phyloP scores from a whole-genome alignment of 2,888 invertebrate genomes.

The Pterostichus niger region DNA sequence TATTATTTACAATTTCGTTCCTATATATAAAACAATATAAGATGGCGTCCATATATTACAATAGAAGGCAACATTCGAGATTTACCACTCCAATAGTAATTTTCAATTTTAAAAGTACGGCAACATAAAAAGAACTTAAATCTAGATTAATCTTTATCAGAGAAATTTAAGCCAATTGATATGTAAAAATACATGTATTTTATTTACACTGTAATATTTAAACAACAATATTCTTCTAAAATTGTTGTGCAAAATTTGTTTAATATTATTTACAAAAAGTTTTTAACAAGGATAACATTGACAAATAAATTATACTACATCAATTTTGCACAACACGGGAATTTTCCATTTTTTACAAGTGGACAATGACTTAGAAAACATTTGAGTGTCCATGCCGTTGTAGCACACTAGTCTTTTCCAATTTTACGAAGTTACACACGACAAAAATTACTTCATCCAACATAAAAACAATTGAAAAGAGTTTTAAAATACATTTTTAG shows the following conservation, averaged over 20 bases:
- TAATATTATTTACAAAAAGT: conserved; percentile 3
- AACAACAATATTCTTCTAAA: background rate
- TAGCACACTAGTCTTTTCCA: background rate
- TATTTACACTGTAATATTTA: conserved; percentile 62
- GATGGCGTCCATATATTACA: conserved; percentile 60
- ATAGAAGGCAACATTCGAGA: conserved; percentile 61
- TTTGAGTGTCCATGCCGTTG: background rate
- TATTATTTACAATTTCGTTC: conserved; percentile 57
- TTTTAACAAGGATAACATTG: conserved; percentile 19
- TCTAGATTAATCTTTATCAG: background rate
- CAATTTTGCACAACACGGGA: background rate
- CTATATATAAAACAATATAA: conserved; percentile 60
- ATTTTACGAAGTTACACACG: background rate
- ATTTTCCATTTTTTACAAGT: conserved; percentile 8
- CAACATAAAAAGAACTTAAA: background rate
- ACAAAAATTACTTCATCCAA: no score
- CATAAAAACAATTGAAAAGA: no score
- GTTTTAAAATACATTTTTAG: no score
- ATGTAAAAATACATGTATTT: conserved; percentile 62
- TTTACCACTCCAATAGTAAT: conserved; percentile 24
- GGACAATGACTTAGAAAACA: conserved; percentile 26
- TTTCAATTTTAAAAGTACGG: conserved; percentile 11
- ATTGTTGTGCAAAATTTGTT: conserved; percentile 16
- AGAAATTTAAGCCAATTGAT: conserved; percentile 50
- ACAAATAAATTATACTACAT: conserved; percentile 27